Percentiles rank a stretch among this genome's conserved stretches.
phyloP scores from a whole-genome alignment of 2,113 vertebrate species.

The Aphelocoma coerulescens region DNA sequence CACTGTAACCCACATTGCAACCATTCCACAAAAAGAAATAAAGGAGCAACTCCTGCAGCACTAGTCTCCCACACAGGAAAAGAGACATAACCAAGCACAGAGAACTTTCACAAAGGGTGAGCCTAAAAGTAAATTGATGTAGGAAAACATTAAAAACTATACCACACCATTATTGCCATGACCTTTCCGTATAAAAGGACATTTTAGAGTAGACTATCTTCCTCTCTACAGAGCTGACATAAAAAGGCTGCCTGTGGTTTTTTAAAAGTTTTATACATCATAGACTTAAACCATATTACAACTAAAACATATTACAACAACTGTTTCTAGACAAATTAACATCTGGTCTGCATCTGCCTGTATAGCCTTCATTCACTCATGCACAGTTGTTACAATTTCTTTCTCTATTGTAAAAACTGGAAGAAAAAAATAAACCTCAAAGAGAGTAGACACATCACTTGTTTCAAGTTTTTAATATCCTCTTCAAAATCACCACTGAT shows the following conservation, averaged over 20 bases:
- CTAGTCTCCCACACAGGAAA: not conserved
- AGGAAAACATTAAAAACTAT: not conserved
- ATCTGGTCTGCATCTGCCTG: not conserved
- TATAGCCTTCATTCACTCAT: not conserved
- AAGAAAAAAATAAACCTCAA: not conserved
- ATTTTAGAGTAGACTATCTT: not conserved
- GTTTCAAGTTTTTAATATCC: not conserved
- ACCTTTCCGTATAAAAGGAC: not conserved
- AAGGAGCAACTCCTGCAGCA: not conserved
- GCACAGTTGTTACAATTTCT: not conserved
- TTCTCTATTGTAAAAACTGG: not conserved
- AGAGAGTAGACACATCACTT: not conserved
- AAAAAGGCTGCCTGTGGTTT: not conserved
- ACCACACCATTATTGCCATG: not conserved
- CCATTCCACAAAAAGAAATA: not conserved
- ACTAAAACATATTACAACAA: not conserved
- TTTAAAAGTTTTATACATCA: not conserved
- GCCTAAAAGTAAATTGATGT: rapidly evolving
- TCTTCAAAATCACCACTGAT: not conserved
- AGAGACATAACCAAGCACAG: not conserved
- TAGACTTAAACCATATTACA: not conserved
- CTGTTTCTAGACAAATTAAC: not conserved
- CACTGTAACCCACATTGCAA: not conserved
- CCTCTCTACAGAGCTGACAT: not conserved
- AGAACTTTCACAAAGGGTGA: not conserved